Conservation (phyloP, 1,140 invertebrate genomes). For the Apolygus lucorum region DNA sequence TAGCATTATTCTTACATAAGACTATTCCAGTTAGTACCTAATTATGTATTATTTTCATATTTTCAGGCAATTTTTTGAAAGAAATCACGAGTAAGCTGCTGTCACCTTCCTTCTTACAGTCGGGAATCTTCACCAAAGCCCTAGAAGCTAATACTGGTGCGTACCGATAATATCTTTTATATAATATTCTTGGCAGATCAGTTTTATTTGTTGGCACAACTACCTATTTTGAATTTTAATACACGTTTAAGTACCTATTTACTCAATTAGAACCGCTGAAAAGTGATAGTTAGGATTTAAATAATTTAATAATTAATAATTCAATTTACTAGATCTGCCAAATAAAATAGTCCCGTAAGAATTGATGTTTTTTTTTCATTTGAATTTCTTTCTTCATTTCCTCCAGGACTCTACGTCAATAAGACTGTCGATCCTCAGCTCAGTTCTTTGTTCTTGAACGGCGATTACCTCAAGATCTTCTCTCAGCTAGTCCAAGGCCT, state of each 20-base stretch:
- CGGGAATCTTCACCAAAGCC: slow-evolving; percentile 43
- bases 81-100: slow-evolving; percentile 38
- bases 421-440: slow-evolving; percentile 29
- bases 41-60: no score
- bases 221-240: no score
- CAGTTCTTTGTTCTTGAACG: slow-evolving; percentile 31
- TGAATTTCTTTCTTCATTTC: neutral
- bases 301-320: no score
- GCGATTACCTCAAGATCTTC: slow-evolving; percentile 32
- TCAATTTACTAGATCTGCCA: no score
- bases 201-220: no score
- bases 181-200: neutral
- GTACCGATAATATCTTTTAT: neutral
- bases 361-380: neutral
- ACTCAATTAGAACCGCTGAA: no score
- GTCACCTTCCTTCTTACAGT: slow-evolving; percentile 48
- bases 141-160: slow-evolving; percentile 31
- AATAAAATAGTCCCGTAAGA: no score
- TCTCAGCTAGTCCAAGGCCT: slow-evolving; percentile 17
- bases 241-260: no score
- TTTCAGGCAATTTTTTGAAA: slow-evolving; percentile 38
- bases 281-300: no score
- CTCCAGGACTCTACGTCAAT: slow-evolving; percentile 33
- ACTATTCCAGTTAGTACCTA: no score
- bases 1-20: no score